A percentile compares a stretch with the other conserved stretches of the same genome.
These are phyloP conservation scores for Sorex araneus DNA, from an alignment of 2,113 vertebrate genomes.

Conservation along the genomic window DNA sequence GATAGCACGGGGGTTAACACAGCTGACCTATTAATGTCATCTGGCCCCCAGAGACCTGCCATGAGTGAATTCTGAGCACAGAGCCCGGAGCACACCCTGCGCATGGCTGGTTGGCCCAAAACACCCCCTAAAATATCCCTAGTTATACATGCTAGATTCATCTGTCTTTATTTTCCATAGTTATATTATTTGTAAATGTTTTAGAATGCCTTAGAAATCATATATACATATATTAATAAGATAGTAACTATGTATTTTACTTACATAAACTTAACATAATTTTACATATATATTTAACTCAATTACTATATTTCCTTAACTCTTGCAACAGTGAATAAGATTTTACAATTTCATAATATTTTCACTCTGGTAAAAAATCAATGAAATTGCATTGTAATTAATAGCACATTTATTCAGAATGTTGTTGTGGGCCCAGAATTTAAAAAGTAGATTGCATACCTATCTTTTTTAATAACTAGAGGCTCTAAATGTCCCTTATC, in stretches of 20 bases:
- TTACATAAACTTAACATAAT: no score
- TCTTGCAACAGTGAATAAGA: not conserved
- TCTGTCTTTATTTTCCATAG: not conserved
- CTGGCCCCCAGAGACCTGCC: no score
- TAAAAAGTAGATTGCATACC: not conserved
- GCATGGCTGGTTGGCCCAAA: no score
- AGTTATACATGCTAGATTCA: not conserved
- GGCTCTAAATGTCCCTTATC: not conserved
- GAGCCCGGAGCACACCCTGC: no score
- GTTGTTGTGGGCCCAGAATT: not conserved
- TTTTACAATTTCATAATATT: not conserved
- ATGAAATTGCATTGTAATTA: not conserved
- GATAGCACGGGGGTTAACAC: no score
- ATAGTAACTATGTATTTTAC: no score
- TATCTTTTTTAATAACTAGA: not conserved
- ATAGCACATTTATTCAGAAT: constrained; percentile 11
- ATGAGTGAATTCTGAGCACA: no score
- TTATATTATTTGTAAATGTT: constrained; percentile 17
- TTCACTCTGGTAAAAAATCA: not conserved
- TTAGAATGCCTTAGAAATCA: constrained; percentile 17
- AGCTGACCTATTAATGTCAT: no score
- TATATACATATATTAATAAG: no score
- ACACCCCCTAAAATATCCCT: not conserved
- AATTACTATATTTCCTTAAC: not conserved
- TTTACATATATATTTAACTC: not conserved